phyloP scores from a whole-genome alignment of 1,140 invertebrate species.

The Cotesia glomerata region DNA sequence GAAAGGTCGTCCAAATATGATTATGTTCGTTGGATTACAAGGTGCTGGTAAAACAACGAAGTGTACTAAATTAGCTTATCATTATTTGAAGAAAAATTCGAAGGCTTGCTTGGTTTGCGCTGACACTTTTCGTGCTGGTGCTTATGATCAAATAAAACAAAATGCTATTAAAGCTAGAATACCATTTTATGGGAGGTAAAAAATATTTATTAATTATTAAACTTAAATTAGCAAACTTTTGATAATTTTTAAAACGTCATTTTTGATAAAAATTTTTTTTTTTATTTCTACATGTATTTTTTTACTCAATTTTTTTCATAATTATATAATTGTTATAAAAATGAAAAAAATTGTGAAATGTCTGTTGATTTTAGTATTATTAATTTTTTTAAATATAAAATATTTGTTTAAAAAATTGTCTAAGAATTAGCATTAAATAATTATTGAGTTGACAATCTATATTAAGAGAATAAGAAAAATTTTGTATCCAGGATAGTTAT shows the following conservation, averaged over 20 bases:
- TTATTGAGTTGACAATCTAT: no score
- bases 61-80: conserved; percentile 99
- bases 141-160: conserved; percentile 99
- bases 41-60: conserved; percentile 99
- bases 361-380: no score
- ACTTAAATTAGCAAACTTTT: background rate
- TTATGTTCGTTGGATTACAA: conserved; percentile 99
- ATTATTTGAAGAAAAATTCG: conserved; percentile 99
- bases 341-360: no score
- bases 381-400: no score
- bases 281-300: no score
- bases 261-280: no score
- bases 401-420: no score
- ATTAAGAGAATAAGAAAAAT: no score
- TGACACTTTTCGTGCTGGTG: conserved; percentile 99
- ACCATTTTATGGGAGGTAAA: conserved; percentile 98
- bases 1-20: conserved; percentile 94
- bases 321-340: no score
- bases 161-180: conserved; percentile 99
- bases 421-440: no score
- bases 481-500: no score
- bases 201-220: conserved; percentile 7
- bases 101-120: conserved; percentile 99
- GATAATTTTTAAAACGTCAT: background rate
- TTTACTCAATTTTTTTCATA: no score